Evolutionary conservation across 2,797 vertebrate species (phyloP).

Genomic region (Malurus leucopterus): DNA sequence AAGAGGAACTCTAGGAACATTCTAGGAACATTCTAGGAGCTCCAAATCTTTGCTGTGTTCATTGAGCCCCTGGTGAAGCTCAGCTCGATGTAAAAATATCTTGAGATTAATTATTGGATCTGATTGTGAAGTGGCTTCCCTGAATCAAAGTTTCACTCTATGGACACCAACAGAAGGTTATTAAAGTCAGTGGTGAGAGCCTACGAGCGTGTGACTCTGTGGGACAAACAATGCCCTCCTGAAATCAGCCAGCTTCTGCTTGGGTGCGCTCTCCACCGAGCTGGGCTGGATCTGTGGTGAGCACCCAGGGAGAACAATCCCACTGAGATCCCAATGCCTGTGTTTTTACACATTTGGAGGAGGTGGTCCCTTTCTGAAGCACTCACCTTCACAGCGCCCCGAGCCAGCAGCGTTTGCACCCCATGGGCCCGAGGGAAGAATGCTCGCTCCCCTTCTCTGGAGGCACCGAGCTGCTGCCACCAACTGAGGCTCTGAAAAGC

Average conservation of each 20-base stretch:
- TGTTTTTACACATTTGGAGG: background rate
- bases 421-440: background rate
- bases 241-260: background rate
- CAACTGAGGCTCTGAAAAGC: background rate
- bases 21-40: background rate
- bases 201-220: fast-evolving
- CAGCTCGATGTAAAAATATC: background rate
- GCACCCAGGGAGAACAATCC: background rate
- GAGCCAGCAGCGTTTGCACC: background rate
- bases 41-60: background rate
- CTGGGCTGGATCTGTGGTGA: background rate
- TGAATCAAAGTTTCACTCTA: background rate
- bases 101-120: background rate
- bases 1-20: too few relatives aligned
- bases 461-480: slow-evolving; percentile 22
- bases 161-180: background rate
- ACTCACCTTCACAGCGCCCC: background rate
- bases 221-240: background rate
- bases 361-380: background rate
- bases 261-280: background rate
- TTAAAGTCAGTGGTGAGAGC: background rate
- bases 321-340: background rate
- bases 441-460: background rate
- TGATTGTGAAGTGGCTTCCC: background rate
- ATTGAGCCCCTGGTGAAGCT: background rate